Base-by-base conservation (phyloP, 1,140 invertebrate species). In the Dolichoris vasculosae region DNA sequence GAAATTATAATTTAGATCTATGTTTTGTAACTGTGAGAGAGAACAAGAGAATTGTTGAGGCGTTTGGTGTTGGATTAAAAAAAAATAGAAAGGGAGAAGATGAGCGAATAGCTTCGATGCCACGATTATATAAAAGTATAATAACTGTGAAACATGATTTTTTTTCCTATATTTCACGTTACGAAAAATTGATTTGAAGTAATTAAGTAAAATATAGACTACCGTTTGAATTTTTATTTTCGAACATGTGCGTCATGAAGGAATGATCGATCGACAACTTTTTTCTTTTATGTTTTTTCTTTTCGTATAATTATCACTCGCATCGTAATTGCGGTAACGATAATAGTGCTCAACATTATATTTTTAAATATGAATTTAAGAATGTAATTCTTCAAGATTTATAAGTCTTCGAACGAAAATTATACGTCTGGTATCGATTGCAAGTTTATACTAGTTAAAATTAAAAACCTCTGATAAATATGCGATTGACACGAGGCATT, bases 61-160 rank as follows among this genome's bases (percentile, higher is more conserved):
- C 35, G 63, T 35, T 32, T 30, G 6, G 9, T 1, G 46, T 9
- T 8, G 6, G 43, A 23, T n/a, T 15, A 13, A 43, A 51, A 13
- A 51, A 76, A 11, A 40, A 11, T 13, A 40, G 1, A 40, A 17
- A 40, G 7, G 71, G 71, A 40, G 15, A 20, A 8, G 71, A 46
- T 1, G 71, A 11, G 73, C 26, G 51, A 46, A 75, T 9, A 79
- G 71, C 48, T 81, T 84, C 82, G 64, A 73, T 86, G 67, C 71
- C 84, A 87, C 85, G 87, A 89, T 88, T 90, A 89, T 89, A 89
- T 82, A 86, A 86, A 76, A 38, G 84, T 87, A 86, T 88, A 88
- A 89, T 88, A 85, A 83, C 43, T 71, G 86, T 86, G 43, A 84
- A 84, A 86, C 46, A 59, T 59, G 20, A 55, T 32, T 32, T 46